Evolutionary conservation across 1,140 invertebrate species (phyloP), one percentile per base, ranked within the genome.

Genomic region (Pseudomyrmex flavicornis): DNA sequence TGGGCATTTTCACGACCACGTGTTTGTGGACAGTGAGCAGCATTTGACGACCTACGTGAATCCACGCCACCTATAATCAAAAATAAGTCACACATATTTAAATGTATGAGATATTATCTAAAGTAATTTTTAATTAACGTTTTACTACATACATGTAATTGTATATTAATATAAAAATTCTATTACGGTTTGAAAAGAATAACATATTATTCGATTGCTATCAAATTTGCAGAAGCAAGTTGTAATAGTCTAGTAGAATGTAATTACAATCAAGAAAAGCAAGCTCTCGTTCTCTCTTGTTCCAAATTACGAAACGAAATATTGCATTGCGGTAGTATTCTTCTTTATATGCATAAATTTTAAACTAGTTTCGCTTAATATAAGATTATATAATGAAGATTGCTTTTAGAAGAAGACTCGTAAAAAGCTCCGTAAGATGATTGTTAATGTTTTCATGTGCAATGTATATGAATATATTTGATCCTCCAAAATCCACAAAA

Each of bases 11-110:
- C 0, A 97, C 97, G 76, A 99, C 98, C 35, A 99, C 97, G 92
- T 98, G 97, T 56, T 97, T 96, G 93, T 98, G 98, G 90, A 98
- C 98, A 15, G 98, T 98, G 58, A 99, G 95, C 87, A 98, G 97
- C 97, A 98, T 98, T 94, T 98, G 97, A n/a, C 98, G 96, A 91
- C 98, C 97, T 87, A 98, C 98, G 93, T 99, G 98, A 68, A 98
- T 97, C 98, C 98, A 99, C 54, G 98, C 98, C 83, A 98, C 98
- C 98, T 98, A 94, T 12, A 95, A 95, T 20, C 22, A 61, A 46
- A 12, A 76, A 35, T 0, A 12, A 48, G 35, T 7, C 35, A 70
- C 15, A 46, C 9, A 50, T 70, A 70, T 70, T 58, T 79, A 48
- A 48, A 48, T 9, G 1, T 20, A 50, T 26, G 15, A 35, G 35